Conservation (phyloP, 2,797 vertebrate genomes). For the Sebastes jordani region DNA sequence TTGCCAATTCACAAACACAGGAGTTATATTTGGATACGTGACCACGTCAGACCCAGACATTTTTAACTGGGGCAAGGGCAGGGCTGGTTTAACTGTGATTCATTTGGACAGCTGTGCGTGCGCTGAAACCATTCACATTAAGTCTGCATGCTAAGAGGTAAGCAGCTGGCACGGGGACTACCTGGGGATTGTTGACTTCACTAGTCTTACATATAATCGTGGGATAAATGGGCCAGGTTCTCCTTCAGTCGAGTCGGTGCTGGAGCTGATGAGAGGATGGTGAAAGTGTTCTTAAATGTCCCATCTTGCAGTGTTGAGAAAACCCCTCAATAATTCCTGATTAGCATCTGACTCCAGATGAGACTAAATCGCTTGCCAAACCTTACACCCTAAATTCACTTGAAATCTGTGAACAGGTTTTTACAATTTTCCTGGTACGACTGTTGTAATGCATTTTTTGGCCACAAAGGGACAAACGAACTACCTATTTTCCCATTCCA, state of each 20-base stretch:
- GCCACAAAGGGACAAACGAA: background rate
- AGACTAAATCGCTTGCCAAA: background rate
- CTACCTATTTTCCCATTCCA: too few relatives aligned
- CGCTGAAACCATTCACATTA: conserved; percentile 58
- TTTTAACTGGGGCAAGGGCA: conserved; percentile 61
- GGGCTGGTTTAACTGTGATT: conserved; percentile 62
- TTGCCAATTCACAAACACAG: conserved; percentile 64
- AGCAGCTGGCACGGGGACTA: conserved; percentile 43
- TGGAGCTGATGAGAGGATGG: background rate
- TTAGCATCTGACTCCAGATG: background rate
- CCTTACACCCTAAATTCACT: background rate
- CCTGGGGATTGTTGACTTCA: conserved; percentile 38
- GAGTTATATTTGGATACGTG: conserved; percentile 71
- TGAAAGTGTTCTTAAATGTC: background rate
- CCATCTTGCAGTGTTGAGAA: background rate
- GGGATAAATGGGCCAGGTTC: background rate
- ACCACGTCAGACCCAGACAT: conserved; percentile 60
- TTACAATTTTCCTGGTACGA: background rate
- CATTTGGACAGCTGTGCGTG: conserved; percentile 68
- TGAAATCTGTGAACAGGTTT: background rate
- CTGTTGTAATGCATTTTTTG: background rate
- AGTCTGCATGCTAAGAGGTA: conserved; percentile 59
- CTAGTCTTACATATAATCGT: background rate
- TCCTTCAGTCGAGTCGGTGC: background rate
- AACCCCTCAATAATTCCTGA: background rate